Evolutionary conservation across 2,888 invertebrate species (phyloP).

Genomic region (Clanis bilineata): DNA sequence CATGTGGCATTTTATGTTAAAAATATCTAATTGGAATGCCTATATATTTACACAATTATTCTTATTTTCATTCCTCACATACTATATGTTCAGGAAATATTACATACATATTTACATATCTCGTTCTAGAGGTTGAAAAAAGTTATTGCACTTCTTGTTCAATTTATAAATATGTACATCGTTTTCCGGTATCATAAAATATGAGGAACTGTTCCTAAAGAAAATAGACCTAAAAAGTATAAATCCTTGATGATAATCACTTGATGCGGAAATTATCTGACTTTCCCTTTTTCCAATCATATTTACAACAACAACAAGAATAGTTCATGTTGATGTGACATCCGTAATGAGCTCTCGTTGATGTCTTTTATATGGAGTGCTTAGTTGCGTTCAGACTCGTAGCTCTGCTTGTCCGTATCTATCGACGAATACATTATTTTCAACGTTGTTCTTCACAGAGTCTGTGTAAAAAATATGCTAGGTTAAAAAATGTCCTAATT

Average conservation of each 20-base stretch:
- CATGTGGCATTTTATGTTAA: neutral
- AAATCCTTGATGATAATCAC: neutral
- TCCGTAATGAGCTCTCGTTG: conserved; percentile 32
- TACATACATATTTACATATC: neutral
- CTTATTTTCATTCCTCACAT: neutral
- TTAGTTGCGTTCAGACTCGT: neutral
- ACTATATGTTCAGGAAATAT: neutral
- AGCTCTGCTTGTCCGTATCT: neutral
- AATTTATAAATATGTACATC: neutral
- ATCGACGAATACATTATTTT: too few species aligned
- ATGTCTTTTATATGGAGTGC: conserved; percentile 40
- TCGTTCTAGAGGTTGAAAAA: neutral
- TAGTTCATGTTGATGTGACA: neutral
- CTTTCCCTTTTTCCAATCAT: neutral
- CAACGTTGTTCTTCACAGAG: too few species aligned
- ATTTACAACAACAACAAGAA: neutral
- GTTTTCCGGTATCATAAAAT: neutral
- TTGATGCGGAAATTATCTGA: neutral
- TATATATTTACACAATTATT: neutral
- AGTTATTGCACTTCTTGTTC: neutral
- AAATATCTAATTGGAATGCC: neutral
- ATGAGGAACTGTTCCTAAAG: neutral
- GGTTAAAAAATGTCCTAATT: too few species aligned
- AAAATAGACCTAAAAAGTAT: neutral
- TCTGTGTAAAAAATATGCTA: too few species aligned